phyloP scores from a whole-genome alignment of 1,140 invertebrate species.

The Lordiphosa collinella region DNA sequence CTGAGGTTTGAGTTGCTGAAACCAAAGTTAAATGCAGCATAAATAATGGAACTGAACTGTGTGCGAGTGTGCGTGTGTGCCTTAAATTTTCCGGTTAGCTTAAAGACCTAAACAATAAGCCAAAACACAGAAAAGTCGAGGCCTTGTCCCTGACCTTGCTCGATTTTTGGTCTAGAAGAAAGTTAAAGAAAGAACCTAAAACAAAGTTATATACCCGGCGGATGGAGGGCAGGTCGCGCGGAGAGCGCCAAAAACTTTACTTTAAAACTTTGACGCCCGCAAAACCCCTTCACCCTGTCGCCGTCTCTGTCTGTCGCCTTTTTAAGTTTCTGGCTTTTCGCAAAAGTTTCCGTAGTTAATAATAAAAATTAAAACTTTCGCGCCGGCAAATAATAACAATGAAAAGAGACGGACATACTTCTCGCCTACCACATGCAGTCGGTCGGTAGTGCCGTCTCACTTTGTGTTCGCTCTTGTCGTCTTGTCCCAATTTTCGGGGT shows the following conservation, averaged over 20 bases:
- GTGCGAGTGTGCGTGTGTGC: constrained; percentile 32
- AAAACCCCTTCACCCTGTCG: constrained; percentile 45
- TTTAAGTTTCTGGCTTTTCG: constrained; percentile 67
- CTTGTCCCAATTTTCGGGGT: constrained; percentile 45
- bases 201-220: constrained; percentile 61
- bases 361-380: constrained; percentile 79
- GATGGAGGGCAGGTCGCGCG: constrained; percentile 11
- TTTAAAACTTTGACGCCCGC: constrained; percentile 67
- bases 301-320: constrained; percentile 54
- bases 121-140: constrained; percentile 1
- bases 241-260: constrained; percentile 69
- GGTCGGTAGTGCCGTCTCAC: constrained; percentile 9
- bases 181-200: constrained; percentile 66
- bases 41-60: constrained; percentile 47
- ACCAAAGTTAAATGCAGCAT: constrained; percentile 77
- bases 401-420: constrained; percentile 49
- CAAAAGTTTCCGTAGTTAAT: constrained; percentile 76
- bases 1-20: constrained; percentile 9
- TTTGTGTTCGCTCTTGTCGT: constrained; percentile 5
- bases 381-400: constrained; percentile 75
- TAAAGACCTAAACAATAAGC: neutral
- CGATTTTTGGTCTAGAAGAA: constrained; percentile 70
- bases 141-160: constrained; percentile 74
- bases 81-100: neutral
- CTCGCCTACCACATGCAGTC: neutral